Conservation (phyloP, 2,888 invertebrate species). For the Pollenia angustigena region DNA sequence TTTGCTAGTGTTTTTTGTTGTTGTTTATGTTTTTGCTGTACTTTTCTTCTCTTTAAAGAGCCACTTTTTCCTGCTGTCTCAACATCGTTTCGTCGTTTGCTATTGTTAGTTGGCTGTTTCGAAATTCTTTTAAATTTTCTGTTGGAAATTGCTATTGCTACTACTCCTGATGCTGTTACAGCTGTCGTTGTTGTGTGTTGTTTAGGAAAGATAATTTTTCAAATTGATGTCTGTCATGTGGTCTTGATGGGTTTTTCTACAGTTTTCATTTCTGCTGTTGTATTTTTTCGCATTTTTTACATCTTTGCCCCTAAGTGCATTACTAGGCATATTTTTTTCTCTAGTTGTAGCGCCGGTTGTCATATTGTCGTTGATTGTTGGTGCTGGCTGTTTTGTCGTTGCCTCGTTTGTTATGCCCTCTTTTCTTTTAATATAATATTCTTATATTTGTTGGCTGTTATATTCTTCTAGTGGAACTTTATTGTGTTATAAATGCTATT, state of each 20-base stretch:
- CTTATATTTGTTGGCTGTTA: constrained; percentile 20
- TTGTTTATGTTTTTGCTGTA: not conserved
- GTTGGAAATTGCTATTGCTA: not conserved
- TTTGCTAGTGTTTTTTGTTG: not conserved
- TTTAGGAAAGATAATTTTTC: constrained; percentile 67
- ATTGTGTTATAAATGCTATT: constrained; percentile 52
- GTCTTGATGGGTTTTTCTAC: constrained; percentile 55
- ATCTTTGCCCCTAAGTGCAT: constrained; percentile 36
- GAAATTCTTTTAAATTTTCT: not conserved
- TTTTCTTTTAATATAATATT: constrained; percentile 19
- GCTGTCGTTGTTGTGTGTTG: constrained; percentile 38
- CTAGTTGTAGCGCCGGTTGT: constrained; percentile 14
- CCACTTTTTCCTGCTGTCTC: constrained; percentile 29
- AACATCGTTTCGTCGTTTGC: constrained; percentile 9
- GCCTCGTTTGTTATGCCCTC: not conserved
- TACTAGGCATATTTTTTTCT: constrained; percentile 45
- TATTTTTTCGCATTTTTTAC: not conserved
- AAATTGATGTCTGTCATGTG: constrained; percentile 71
- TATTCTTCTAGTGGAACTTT: constrained; percentile 7
- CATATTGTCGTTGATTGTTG: not conserved
- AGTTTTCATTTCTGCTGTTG: not conserved
- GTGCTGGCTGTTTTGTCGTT: not conserved
- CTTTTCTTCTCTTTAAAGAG: not conserved
- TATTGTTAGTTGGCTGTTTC: constrained; percentile 9
- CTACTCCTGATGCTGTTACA: constrained; percentile 3